Conservation (phyloP, 2,113 vertebrate species). For the Origma solitaria region DNA sequence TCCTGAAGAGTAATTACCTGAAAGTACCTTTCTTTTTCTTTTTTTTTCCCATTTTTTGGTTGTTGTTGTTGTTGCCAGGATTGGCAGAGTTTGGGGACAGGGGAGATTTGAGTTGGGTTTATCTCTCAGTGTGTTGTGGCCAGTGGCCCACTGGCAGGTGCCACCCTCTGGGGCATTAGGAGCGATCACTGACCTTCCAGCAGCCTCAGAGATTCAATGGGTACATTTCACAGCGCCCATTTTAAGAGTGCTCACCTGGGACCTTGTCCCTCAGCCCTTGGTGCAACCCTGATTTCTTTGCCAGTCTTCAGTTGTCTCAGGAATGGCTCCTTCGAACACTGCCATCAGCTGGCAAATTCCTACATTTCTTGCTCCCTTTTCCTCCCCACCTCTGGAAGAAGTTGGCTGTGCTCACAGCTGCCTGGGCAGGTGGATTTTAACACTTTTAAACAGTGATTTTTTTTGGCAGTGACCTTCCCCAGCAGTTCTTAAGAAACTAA, state of each 20-base stretch:
- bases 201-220: neutral
- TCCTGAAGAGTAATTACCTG: neutral
- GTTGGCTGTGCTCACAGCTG: neutral
- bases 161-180: neutral
- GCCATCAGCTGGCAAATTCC: constrained; percentile 58
- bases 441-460: neutral
- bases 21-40: neutral
- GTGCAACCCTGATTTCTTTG: neutral
- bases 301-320: neutral
- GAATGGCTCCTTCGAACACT: constrained; percentile 35
- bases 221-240: neutral
- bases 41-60: too few relatives aligned
- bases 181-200: neutral
- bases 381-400: neutral
- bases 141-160: neutral
- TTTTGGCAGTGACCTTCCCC: neutral
- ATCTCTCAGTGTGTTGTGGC: neutral
- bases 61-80: neutral
- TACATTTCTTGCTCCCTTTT: neutral
- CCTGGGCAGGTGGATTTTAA: neutral
- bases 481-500: neutral
- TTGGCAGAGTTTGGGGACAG: neutral
- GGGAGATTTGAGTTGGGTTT: neutral
- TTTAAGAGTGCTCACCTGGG: neutral
- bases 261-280: neutral